Evolutionary conservation across 1,140 invertebrate species (phyloP).

Genomic region (Hesperophylax magnus): DNA sequence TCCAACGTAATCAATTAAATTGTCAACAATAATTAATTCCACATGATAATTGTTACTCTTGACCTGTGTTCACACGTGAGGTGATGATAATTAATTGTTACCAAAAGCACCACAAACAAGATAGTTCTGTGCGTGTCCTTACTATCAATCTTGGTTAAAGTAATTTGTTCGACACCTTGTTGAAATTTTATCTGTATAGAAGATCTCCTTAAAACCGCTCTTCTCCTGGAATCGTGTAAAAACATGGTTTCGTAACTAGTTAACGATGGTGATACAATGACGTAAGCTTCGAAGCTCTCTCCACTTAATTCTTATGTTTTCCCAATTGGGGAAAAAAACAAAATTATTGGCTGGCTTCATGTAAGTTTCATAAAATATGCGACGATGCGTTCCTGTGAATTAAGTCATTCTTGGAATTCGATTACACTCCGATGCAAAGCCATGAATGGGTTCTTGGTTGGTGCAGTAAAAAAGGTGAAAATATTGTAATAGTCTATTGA

Average conservation of each 20-base stretch:
- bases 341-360: neutral
- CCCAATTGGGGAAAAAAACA: neutral
- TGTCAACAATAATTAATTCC: constrained; percentile 5
- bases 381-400: no score
- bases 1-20: constrained; percentile 26
- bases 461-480: no score
- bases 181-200: constrained; percentile 42
- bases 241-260: constrained; percentile 11
- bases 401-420: no score
- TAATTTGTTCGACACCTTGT: constrained; percentile 57
- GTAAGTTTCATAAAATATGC: no score
- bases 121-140: constrained; percentile 13
- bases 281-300: neutral
- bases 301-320: neutral
- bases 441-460: no score
- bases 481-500: no score
- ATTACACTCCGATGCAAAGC: no score
- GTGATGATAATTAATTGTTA: constrained; percentile 9
- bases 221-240: neutral
- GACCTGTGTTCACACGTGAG: neutral
- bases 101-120: constrained; percentile 10
- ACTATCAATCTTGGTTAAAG: constrained; percentile 55
- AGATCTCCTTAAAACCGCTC: constrained; percentile 38
- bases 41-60: constrained; percentile 30
- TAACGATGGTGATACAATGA: constrained; percentile 22